Evolutionary conservation across 1,140 invertebrate genomes (phyloP).

Genomic region (Drosophila nebulosa): DNA sequence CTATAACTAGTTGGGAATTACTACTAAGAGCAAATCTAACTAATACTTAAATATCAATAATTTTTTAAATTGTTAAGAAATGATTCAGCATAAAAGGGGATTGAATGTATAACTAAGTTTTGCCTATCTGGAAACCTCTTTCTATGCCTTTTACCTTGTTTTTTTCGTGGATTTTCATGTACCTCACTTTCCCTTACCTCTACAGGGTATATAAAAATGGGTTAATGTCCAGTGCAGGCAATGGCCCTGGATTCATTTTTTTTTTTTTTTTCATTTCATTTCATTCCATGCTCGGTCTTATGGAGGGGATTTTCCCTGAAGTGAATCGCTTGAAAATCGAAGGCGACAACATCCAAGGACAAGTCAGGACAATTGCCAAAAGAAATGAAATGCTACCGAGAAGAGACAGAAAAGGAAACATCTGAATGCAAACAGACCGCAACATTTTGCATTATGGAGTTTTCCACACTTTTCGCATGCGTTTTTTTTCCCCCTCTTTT

Average conservation of each 20-base stretch:
- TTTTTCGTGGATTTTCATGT: no score
- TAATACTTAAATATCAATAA: no score
- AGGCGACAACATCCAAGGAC: slow-evolving; percentile 56
- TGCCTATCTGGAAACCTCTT: no score
- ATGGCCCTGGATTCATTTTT: slow-evolving; percentile 30
- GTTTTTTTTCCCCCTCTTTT: neutral
- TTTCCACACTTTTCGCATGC: slow-evolving; percentile 6
- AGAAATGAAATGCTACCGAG: slow-evolving; percentile 7
- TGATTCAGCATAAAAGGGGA: no score
- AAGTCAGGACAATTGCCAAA: slow-evolving; percentile 55
- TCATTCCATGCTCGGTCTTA: neutral
- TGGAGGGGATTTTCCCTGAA: neutral
- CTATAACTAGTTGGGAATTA: no score
- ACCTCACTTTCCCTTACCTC: neutral
- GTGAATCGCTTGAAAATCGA: slow-evolving; percentile 31
- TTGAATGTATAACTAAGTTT: no score
- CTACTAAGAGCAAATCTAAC: no score
- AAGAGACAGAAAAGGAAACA: neutral
- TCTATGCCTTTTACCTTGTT: no score
- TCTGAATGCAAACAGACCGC: slow-evolving; percentile 69
- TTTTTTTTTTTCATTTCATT: neutral
- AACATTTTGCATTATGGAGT: slow-evolving; percentile 69
- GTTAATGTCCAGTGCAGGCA: slow-evolving; percentile 61
- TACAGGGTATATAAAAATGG: slow-evolving; percentile 36
- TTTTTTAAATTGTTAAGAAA: no score